phyloP scores from a whole-genome alignment of 2,888 invertebrate genomes.

The Venusia cambrica region DNA sequence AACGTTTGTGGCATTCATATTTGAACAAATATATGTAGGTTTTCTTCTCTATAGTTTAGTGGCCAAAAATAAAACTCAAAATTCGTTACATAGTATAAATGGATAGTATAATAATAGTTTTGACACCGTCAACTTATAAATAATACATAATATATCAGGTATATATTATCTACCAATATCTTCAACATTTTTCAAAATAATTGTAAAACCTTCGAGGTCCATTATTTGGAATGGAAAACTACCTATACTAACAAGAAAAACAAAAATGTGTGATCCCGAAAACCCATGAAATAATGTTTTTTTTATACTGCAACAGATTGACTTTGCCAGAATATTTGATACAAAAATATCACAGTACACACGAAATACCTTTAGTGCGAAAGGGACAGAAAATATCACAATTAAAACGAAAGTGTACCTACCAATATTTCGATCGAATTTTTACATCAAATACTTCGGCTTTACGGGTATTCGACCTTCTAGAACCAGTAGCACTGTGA shows the following conservation, averaged over 20 bases:
- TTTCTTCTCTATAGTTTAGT: no score
- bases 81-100: conserved; percentile 54
- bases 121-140: conserved; percentile 75
- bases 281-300: conserved; percentile 35
- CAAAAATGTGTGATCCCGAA: conserved; percentile 37
- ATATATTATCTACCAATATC: conserved; percentile 60
- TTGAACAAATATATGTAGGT: not conserved
- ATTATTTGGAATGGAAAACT: conserved; percentile 25
- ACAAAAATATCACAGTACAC: no score
- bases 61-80: conserved; percentile 47
- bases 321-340: conserved; percentile 17
- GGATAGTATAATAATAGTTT: conserved; percentile 73
- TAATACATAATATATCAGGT: conserved; percentile 44
- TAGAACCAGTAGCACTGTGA: conserved; percentile 68
- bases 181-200: conserved; percentile 38
- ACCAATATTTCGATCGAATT: no score
- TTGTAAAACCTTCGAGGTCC: conserved; percentile 38
- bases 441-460: conserved; percentile 13
- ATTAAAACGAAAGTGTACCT: no score
- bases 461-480: conserved; percentile 24
- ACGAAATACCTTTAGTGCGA: no score
- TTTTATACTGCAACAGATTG: conserved; percentile 11
- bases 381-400: no score
- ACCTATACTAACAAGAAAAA: conserved; percentile 26
- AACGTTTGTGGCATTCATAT: no score